A percentile compares a stretch with the other conserved stretches of the same genome.
phyloP scores from a whole-genome alignment of 2,797 vertebrate genomes.

The Poecilia gillii region DNA sequence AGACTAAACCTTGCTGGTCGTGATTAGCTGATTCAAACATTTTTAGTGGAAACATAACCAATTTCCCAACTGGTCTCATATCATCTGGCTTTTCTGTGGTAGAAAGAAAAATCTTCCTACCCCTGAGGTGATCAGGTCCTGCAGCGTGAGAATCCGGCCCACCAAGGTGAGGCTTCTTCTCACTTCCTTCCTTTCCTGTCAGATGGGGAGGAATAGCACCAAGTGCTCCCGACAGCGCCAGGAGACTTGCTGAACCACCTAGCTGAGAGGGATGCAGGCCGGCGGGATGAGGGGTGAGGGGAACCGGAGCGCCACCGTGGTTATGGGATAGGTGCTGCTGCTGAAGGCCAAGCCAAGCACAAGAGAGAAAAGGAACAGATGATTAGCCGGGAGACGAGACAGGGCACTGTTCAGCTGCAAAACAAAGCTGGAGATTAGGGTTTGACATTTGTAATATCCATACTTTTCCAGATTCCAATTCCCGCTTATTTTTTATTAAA shows the following conservation, averaged over 20 bases:
- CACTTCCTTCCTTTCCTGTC: conserved; percentile 85
- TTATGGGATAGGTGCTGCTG: conserved; percentile 97
- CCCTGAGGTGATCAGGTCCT: conserved; percentile 93
- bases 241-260: conserved; percentile 90
- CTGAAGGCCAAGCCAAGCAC: conserved; percentile 52
- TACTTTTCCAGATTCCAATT: too few species aligned
- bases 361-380: not conserved
- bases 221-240: conserved; percentile 92
- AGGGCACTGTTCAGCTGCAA: not conserved
- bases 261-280: conserved; percentile 92
- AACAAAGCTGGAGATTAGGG: not conserved
- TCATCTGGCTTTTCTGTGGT: not conserved
- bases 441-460: too few species aligned
- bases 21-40: not conserved
- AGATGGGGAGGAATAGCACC: conserved; percentile 91
- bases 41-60: not conserved
- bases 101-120: conserved; percentile 82
- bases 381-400: conserved; percentile 15
- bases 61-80: not conserved
- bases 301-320: conserved; percentile 89
- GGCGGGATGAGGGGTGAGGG: conserved; percentile 92
- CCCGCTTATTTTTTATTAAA: too few species aligned
- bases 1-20: not conserved
- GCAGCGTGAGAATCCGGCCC: conserved; percentile 78
- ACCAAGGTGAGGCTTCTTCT: conserved; percentile 87